These are phyloP conservation scores for Campoplex capitator DNA, from an alignment of 2,888 invertebrate species.

Conservation along the genomic window DNA sequence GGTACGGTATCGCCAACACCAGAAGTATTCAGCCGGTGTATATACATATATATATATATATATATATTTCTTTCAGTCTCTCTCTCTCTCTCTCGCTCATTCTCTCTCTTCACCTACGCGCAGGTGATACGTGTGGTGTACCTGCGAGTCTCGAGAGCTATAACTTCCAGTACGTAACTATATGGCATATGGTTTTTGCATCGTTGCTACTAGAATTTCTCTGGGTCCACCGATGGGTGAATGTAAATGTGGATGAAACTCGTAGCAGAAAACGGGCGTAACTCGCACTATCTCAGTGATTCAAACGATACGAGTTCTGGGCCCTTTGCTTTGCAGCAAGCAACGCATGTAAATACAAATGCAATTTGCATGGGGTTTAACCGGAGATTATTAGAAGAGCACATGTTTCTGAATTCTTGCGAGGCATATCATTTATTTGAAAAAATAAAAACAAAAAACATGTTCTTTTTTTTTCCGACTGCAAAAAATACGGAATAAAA, in stretches of 20 bases:
- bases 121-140: slow-evolving; percentile 57
- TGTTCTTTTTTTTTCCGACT: neutral
- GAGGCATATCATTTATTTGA: neutral
- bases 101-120: slow-evolving; percentile 17
- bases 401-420: neutral
- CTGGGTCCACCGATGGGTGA: slow-evolving; percentile 17
- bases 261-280: neutral
- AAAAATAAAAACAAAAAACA: neutral
- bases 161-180: slow-evolving; percentile 56
- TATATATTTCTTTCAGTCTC: neutral
- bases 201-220: slow-evolving; percentile 19
- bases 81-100: neutral
- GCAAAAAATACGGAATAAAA: neutral
- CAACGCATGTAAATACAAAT: neutral
- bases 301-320: neutral
- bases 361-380: neutral
- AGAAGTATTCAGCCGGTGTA: slow-evolving; percentile 45
- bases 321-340: neutral
- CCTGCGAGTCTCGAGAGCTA: slow-evolving; percentile 50
- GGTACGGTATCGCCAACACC: slow-evolving; percentile 37
- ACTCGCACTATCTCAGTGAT: neutral
- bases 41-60: neutral
- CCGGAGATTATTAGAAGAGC: neutral
- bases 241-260: neutral
- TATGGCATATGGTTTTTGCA: slow-evolving; percentile 41